These are phyloP conservation scores for Ophion obscuratus DNA, from an alignment of 2,888 invertebrate species.

Conservation along the genomic window DNA sequence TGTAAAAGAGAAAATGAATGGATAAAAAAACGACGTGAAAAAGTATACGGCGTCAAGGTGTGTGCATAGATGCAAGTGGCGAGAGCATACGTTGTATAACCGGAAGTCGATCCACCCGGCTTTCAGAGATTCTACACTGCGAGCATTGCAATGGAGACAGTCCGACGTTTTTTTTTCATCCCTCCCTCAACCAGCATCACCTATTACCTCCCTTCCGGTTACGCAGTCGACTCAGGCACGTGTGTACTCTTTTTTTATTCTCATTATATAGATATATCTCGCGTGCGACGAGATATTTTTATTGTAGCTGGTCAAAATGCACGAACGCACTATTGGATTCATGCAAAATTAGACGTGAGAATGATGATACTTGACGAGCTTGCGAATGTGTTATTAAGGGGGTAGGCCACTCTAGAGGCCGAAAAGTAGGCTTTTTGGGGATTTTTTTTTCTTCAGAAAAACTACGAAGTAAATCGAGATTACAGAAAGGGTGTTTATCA, in stretches of 20 bases:
- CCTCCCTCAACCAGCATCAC: conserved; percentile 2
- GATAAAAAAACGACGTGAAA: conserved; percentile 50
- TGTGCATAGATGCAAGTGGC: conserved; percentile 9
- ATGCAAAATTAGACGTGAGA: too few relatives aligned
- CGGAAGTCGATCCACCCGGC: conserved; percentile 65
- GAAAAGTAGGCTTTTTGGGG: too few relatives aligned
- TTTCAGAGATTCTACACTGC: conserved; percentile 42
- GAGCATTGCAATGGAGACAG: conserved; percentile 42
- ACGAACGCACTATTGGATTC: background rate
- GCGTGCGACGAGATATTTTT: background rate
- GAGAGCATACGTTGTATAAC: conserved; percentile 59
- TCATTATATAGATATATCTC: background rate
- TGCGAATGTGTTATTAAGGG: too few relatives aligned
- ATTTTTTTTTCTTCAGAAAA: too few relatives aligned
- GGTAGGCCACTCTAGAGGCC: too few relatives aligned
- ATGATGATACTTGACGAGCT: too few relatives aligned
- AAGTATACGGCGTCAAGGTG: conserved; percentile 50
- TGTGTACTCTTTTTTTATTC: conserved; percentile 44
- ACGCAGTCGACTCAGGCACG: conserved; percentile 33
- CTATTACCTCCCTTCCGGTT: conserved; percentile 59
- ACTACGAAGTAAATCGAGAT: too few relatives aligned
- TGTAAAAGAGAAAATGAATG: conserved; percentile 54
- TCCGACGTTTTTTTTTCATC: conserved; percentile 30
- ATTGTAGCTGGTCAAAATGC: conserved; percentile 22
- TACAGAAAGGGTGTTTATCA: too few relatives aligned